phyloP scores from a whole-genome alignment of 2,113 vertebrate species.

The Gambusia affinis region DNA sequence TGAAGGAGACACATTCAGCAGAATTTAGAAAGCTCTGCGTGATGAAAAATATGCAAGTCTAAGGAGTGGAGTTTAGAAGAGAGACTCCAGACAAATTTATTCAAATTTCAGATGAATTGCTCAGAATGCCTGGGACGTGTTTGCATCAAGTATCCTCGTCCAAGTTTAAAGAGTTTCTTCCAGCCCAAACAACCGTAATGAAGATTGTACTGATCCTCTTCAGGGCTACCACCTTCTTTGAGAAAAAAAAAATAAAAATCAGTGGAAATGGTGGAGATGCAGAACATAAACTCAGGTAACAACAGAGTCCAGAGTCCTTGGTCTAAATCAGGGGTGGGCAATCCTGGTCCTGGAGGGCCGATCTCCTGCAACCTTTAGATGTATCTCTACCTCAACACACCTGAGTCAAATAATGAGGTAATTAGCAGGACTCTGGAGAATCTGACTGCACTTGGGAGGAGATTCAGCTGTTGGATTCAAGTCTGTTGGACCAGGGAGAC shows the following conservation, averaged over 20 bases:
- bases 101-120: constrained; percentile 38
- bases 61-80: constrained; percentile 29
- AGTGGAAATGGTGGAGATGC: neutral
- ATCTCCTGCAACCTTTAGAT: no score
- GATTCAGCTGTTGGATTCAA: no score
- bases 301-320: neutral
- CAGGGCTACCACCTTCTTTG: constrained; percentile 17
- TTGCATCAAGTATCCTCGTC: constrained; percentile 24
- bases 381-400: no score
- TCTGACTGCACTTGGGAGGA: no score
- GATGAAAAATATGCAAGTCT: constrained; percentile 17
- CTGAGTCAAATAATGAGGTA: no score
- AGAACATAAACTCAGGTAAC: constrained; percentile 17
- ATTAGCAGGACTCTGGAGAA: no score
- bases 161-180: constrained; percentile 22
- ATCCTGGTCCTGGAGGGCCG: no score
- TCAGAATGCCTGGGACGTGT: constrained; percentile 4
- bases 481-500: no score
- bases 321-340: neutral
- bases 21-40: constrained; percentile 10
- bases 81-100: constrained; percentile 24
- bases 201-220: constrained; percentile 14
- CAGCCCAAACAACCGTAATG: neutral
- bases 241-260: constrained; percentile 2
- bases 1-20: constrained; percentile 26